Base-by-base conservation (phyloP, 2,888 invertebrate genomes). In the Tetranychus piercei region DNA sequence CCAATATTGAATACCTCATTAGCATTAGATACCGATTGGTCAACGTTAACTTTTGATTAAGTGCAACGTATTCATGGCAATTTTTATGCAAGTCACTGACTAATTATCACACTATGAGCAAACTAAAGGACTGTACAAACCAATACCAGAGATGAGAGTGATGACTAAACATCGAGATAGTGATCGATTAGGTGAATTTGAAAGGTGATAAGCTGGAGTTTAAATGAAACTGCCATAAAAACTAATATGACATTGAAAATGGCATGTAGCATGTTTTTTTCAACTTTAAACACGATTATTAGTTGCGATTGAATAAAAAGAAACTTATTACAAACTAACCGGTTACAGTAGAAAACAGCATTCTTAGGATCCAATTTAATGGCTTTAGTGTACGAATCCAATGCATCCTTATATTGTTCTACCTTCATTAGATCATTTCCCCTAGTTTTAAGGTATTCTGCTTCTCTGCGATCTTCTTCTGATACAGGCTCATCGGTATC, bases 291-390 rank as follows among this genome's bases (percentile, higher is more conserved):
- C 23, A 23, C 23, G 23, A 34, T 34, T 34, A 34, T 34, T 34
- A 5, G 34, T 34, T 34, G 34, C 34, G 34, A 34, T 34, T 34
- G 3, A 34, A 34, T 34, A 34, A 34, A 34, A 34, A 34, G 34
- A 3, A 34, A 34, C 34, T 34, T 34, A 34, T 34, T 4, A 4
- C 34, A 34, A 34, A 34, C 55, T 74, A 79, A 85, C 85, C 85
- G 88, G 82, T 99, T 99, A 82, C 96, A 95, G 82, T 91, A 97
- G 84, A 90, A 97, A 45, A 97, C 92, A 0, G 96, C 90, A 84
- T 96, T 96, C 77, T 87, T 87, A 43, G 89, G 88, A 82, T 95
- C 92, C 75, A 93, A 84, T 79, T 88, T 86, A 78, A 99, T 92
- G 15, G 97, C 96, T 80, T 91, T 89, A 79, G 81, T 85, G 83